phyloP scores from a whole-genome alignment of 2,888 invertebrate genomes.

The Chloromyia formosa region DNA sequence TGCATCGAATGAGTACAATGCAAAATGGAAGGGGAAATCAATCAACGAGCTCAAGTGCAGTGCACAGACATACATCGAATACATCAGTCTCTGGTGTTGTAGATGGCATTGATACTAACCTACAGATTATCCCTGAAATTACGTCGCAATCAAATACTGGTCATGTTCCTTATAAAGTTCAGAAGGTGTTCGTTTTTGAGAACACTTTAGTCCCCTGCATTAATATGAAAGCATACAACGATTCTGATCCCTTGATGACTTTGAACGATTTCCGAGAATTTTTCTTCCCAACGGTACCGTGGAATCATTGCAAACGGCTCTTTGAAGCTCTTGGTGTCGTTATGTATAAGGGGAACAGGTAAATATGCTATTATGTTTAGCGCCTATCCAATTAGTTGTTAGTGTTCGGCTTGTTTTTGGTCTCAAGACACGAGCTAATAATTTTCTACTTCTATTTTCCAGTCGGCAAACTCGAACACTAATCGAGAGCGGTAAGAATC shows the following conservation, averaged over 20 bases:
- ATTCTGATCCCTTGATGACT: conserved; percentile 83
- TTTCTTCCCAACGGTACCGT: conserved; percentile 81
- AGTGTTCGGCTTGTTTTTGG: too few species aligned
- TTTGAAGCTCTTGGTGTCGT: conserved; percentile 83
- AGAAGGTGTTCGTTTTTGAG: conserved; percentile 78
- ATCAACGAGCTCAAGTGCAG: conserved; percentile 60
- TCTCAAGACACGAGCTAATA: too few species aligned
- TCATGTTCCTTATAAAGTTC: conserved; percentile 81
- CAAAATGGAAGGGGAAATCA: conserved; percentile 47
- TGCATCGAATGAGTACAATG: conserved; percentile 42
- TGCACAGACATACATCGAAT: conserved; percentile 64
- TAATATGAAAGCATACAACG: conserved; percentile 85
- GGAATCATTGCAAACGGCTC: conserved; percentile 79
- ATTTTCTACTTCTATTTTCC: conserved; percentile 46
- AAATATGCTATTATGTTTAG: conserved; percentile 59
- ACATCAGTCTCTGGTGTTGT: conserved; percentile 53
- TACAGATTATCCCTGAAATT: conserved; percentile 74
- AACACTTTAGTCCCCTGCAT: conserved; percentile 85
- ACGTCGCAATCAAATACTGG: conserved; percentile 67
- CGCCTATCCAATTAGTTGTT: background rate
- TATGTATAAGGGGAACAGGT: conserved; percentile 85
- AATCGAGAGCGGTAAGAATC: conserved; percentile 78
- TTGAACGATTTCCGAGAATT: conserved; percentile 81
- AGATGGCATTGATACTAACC: background rate
- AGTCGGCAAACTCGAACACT: conserved; percentile 81